Evolutionary conservation across 2,113 vertebrate species (phyloP).

Genomic region (Toxotes chatareus): DNA sequence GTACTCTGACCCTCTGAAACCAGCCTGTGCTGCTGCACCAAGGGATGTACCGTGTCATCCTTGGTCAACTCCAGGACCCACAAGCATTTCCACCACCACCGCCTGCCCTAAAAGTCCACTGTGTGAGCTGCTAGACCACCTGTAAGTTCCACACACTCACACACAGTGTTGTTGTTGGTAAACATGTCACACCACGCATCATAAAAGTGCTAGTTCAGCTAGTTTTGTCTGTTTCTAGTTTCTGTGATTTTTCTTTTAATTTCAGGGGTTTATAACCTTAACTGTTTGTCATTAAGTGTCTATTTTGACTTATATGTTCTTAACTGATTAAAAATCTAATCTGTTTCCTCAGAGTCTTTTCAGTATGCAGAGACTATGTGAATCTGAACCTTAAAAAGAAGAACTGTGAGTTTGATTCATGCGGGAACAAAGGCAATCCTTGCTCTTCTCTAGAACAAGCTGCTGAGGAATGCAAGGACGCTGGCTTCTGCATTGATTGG

Average conservation of each 20-base stretch:
- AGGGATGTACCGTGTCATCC: conserved; percentile 51
- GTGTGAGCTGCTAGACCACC: conserved; percentile 69
- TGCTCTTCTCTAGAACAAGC: conserved; percentile 75
- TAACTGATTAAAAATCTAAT: neutral
- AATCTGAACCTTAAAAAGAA: conserved; percentile 50
- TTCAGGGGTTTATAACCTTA: neutral
- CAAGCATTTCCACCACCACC: neutral
- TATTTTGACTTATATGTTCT: neutral
- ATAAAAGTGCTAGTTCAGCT: neutral
- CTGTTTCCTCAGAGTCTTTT: conserved; percentile 72
- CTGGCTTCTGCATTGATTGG: conserved; percentile 77
- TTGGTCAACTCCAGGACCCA: fast-evolving
- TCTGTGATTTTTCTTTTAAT: neutral
- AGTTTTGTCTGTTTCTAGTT: neutral
- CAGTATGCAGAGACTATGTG: conserved; percentile 51
- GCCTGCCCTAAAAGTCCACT: conserved; percentile 7
- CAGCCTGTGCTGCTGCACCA: conserved; percentile 60
- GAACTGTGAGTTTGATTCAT: conserved; percentile 75
- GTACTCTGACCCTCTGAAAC: conserved; percentile 64
- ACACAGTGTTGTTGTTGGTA: neutral
- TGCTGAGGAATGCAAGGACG: conserved; percentile 68
- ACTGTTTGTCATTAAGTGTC: neutral
- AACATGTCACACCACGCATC: neutral
- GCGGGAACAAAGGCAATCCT: neutral
- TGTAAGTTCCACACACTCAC: conserved; percentile 52